Percentiles rank a stretch among this genome's conserved stretches.
Conservation (phyloP, 64 coral and sea anemone species). For the Cladopsammia gracilis region DNA sequence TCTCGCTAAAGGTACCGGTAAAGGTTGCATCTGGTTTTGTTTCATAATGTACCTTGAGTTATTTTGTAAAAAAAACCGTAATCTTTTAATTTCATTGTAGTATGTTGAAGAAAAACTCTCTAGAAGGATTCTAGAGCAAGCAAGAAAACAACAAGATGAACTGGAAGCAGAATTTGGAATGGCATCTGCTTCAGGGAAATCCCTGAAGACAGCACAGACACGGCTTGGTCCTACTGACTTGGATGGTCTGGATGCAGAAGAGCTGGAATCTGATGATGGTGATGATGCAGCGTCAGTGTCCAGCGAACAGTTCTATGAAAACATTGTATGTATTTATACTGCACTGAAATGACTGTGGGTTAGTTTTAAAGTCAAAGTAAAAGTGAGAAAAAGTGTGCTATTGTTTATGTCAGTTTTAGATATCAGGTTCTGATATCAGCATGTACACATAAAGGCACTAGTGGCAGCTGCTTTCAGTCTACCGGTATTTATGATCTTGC, state of each 20-base stretch:
- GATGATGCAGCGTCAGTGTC: slow-evolving; percentile 44
- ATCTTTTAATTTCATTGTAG: too few species aligned
- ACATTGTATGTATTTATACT: slow-evolving; percentile 74
- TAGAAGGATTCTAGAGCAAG: slow-evolving; percentile 94
- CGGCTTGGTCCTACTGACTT: slow-evolving; percentile 15
- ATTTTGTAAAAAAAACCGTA: too few species aligned
- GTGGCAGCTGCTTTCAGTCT: too few species aligned
- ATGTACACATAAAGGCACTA: too few species aligned
- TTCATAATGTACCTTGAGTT: too few species aligned
- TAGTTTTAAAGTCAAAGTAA: too few species aligned
- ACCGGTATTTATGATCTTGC: too few species aligned
- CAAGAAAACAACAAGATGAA: slow-evolving; percentile 96
- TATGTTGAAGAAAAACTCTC: slow-evolving; percentile 97
- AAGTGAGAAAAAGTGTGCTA: too few species aligned
- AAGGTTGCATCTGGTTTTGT: too few species aligned
- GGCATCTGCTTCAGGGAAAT: slow-evolving; percentile 34
- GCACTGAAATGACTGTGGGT: neutral
- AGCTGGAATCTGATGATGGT: slow-evolving; percentile 65
- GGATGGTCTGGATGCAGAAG: slow-evolving; percentile 15
- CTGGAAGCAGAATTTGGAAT: slow-evolving; percentile 86
- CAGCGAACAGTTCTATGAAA: slow-evolving; percentile 78
- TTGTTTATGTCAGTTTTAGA: too few species aligned
- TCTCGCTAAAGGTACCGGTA: too few species aligned
- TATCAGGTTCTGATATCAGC: too few species aligned
- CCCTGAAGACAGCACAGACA: slow-evolving; percentile 62